A percentile compares a stretch with the other conserved stretches of the same genome.
These are phyloP conservation scores for Nibea albiflora DNA, from an alignment of 2,113 vertebrate species.

Conservation along the genomic window DNA sequence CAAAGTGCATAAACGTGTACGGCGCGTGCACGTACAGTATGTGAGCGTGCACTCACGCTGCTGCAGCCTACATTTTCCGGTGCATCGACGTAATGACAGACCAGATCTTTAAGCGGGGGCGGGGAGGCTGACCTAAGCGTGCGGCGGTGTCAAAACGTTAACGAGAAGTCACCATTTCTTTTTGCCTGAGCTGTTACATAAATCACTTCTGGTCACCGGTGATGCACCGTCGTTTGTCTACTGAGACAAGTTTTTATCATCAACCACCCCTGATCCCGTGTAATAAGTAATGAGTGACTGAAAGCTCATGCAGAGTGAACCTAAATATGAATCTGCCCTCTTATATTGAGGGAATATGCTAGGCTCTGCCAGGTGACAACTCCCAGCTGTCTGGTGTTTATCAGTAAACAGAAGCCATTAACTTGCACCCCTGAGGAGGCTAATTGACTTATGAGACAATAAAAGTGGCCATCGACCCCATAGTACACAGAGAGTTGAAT, in stretches of 20 bases:
- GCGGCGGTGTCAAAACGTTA: background rate
- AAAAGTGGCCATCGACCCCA: constrained; percentile 71
- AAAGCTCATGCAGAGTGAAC: constrained; percentile 11
- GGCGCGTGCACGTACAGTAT: background rate
- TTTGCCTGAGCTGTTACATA: constrained; percentile 2
- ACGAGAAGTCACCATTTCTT: background rate
- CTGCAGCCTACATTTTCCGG: background rate
- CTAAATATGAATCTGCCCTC: constrained; percentile 40
- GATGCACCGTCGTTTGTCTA: background rate
- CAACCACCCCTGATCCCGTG: constrained; percentile 21
- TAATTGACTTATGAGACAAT: constrained; percentile 81
- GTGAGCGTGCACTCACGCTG: background rate
- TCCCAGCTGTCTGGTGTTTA: constrained; percentile 70
- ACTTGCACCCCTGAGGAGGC: constrained; percentile 53
- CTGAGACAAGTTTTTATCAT: constrained; percentile 16
- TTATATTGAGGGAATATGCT: constrained; percentile 29
- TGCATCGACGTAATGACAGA: background rate
- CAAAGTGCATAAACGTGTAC: background rate
- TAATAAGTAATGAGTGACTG: constrained; percentile 24
- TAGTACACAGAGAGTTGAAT: constrained; percentile 36
- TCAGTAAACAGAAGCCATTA: constrained; percentile 72
- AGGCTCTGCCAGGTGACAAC: constrained; percentile 36
- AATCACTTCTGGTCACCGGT: constrained; percentile 1
- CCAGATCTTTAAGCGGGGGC: background rate
- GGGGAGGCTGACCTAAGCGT: background rate